Evolutionary conservation across 2,113 vertebrate genomes (phyloP), one percentile per base, ranked within the genome.

Genomic region (Perca schrenkii): DNA sequence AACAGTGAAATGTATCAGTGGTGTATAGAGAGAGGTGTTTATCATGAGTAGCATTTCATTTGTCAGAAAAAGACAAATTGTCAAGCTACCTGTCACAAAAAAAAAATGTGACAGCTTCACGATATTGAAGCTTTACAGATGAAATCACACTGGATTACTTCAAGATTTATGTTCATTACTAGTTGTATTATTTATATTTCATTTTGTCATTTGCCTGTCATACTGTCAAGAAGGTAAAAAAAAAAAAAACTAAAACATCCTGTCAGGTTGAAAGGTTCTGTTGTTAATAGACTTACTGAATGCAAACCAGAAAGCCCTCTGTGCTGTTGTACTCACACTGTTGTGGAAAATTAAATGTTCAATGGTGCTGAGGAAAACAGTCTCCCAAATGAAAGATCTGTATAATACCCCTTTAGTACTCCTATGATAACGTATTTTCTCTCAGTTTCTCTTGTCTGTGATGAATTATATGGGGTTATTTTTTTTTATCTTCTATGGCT

Each of bases 281-380:
- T 34, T 34, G 34, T 34, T 34, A 25, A 34, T 34, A 43, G 21
- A 47, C 47, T 68, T 54, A 11, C 10, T 83, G 46, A 76, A 56
- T 54, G 40, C 46, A 69, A 65, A 68, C 4, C 66, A 72, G 34
- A 28, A 4, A 40, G 10, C n/a, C 52, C 25, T 53, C 61, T 57
- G 21, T 65, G 67, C 28, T 34, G 12, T 47, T 68, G 63, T 19
- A 63, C 46, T 58, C 49, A 73, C 12, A 71, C 43, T 53, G 82
- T 76, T 88, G 34, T 63, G 74, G 15, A 62, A 81, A 81, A 81
- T 85, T 46, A 81, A 88, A 83, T 61, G 17, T 28, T 64, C 60
- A 57, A 2, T 73, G 64, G 43, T 72, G 74, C 78, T 60, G 25
- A 73, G 49, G 52, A 79, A 81, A 85, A 74, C 43, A 69, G 16